Conservation (phyloP, 2,888 invertebrate species). For the Hirtodrosophila confusa region DNA sequence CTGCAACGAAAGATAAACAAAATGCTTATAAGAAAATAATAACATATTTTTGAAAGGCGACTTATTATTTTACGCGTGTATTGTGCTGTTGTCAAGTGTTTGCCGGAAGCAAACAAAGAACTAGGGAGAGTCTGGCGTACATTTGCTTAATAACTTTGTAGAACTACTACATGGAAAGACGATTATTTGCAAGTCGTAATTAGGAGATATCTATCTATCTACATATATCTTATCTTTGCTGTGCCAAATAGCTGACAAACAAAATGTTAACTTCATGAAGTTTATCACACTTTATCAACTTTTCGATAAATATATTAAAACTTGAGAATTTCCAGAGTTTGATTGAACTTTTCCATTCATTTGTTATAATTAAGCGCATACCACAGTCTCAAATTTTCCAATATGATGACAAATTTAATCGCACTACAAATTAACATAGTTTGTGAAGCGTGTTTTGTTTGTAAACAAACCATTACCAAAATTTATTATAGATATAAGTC, state of each 20-base stretch:
- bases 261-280: conserved; percentile 3
- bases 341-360: too few species aligned
- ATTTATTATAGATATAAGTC: conserved; percentile 1
- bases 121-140: neutral
- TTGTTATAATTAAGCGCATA: too few species aligned
- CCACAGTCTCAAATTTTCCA: too few species aligned
- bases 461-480: neutral
- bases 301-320: too few species aligned
- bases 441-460: neutral
- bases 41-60: conserved; percentile 3
- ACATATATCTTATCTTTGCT: conserved; percentile 22
- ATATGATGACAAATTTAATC: too few species aligned
- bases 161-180: neutral
- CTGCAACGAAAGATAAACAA: conserved; percentile 48
- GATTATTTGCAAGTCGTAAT: neutral
- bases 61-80: conserved; percentile 2
- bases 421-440: too few species aligned
- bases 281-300: neutral
- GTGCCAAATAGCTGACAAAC: neutral
- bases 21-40: conserved; percentile 24
- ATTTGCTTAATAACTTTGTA: neutral
- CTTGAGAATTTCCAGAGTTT: too few species aligned
- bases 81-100: conserved; percentile 3
- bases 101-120: conserved; percentile 9
- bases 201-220: neutral